These are phyloP conservation scores for Epinephelus lanceolatus DNA, from an alignment of 2,113 vertebrate species.

Conservation along the genomic window DNA sequence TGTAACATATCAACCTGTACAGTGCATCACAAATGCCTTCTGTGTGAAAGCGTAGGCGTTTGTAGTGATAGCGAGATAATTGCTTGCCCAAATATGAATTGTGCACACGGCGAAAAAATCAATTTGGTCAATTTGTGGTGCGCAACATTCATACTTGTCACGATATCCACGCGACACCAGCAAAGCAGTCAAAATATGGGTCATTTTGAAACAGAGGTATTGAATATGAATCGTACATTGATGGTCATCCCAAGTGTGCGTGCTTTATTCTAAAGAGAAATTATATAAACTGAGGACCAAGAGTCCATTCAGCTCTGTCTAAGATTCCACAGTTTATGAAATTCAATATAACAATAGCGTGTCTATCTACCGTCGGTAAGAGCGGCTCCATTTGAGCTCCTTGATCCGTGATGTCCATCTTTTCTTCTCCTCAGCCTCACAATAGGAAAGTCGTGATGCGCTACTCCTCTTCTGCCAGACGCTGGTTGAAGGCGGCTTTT, in stretches of 20 bases:
- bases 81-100: neutral
- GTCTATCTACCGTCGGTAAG: conserved; percentile 89
- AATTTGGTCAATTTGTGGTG: conserved; percentile 7
- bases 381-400: conserved; percentile 98
- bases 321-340: neutral
- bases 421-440: conserved; percentile 73
- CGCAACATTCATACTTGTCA: conserved; percentile 34
- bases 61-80: neutral
- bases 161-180: neutral
- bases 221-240: conserved; percentile 1
- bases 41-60: conserved; percentile 13
- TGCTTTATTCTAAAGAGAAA: conserved; percentile 25
- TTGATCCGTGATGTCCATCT: conserved; percentile 96
- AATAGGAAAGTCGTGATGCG: conserved; percentile 57
- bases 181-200: conserved; percentile 11
- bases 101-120: neutral
- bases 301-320: neutral
- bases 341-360: neutral
- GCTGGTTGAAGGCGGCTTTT: conserved; percentile 9
- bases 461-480: conserved; percentile 57
- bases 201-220: conserved; percentile 4
- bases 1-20: conserved; percentile 25
- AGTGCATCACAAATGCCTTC: neutral
- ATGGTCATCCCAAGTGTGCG: neutral
- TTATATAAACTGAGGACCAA: neutral